A percentile compares a stretch with the other conserved stretches of the same genome.
Evolutionary conservation across 1,140 invertebrate genomes (phyloP).

Genomic region (Drosophila kikkawai): DNA sequence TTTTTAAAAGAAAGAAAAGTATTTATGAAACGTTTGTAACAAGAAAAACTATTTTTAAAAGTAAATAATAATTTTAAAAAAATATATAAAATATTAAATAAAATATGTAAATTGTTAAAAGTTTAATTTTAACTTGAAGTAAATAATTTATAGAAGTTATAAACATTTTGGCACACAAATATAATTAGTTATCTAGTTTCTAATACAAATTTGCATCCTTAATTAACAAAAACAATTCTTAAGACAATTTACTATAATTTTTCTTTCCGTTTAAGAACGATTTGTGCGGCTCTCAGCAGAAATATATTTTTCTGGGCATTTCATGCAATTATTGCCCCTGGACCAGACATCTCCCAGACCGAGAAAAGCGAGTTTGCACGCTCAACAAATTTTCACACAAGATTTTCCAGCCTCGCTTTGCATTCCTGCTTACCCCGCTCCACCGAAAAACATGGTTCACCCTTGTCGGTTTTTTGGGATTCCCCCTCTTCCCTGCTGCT

Average conservation of each 20-base stretch:
- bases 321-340: slow-evolving; percentile 75
- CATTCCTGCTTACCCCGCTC: slow-evolving; percentile 26
- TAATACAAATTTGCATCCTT: background rate
- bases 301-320: slow-evolving; percentile 71
- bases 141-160: background rate
- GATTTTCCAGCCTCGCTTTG: slow-evolving; percentile 69
- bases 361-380: slow-evolving; percentile 62
- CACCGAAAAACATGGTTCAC: slow-evolving; percentile 26
- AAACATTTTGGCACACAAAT: fast-evolving
- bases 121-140: background rate
- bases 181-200: no score
- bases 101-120: background rate
- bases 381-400: slow-evolving; percentile 82
- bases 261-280: slow-evolving; percentile 13
- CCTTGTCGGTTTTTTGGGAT: slow-evolving; percentile 40
- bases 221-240: background rate
- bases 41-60: background rate
- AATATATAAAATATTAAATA: background rate
- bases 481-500: background rate
- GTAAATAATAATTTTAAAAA: background rate
- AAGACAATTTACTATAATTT: background rate
- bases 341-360: slow-evolving; percentile 49
- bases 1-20: background rate
- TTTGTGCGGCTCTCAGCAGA: slow-evolving; percentile 74
- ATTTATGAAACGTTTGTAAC: no score